Percentiles rank a stretch among this genome's conserved stretches.
These are phyloP conservation scores for Epinotia bilunana DNA, from an alignment of 2,888 invertebrate species.

Conservation along the genomic window DNA sequence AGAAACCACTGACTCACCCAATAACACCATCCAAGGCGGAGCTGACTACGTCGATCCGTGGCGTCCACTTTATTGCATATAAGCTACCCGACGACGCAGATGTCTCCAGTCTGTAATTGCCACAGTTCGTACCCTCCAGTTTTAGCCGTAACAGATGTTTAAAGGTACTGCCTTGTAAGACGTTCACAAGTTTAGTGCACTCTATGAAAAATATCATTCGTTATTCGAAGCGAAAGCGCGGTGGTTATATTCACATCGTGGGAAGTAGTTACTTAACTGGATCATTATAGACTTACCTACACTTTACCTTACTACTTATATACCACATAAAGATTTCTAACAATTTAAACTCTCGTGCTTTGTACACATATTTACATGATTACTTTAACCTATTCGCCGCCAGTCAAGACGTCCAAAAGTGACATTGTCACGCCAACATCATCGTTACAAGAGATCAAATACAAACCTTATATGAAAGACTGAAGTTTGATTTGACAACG, in stretches of 20 bases:
- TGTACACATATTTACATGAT: too few relatives aligned
- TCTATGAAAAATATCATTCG: constrained; percentile 52
- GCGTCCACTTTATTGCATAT: constrained; percentile 74
- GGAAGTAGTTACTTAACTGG: neutral
- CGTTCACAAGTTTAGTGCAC: constrained; percentile 48
- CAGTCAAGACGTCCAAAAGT: too few relatives aligned
- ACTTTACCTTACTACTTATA: too few relatives aligned
- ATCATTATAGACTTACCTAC: neutral
- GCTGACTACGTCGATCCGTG: constrained; percentile 50
- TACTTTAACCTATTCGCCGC: too few relatives aligned
- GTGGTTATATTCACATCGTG: neutral
- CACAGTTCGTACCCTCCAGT: constrained; percentile 68
- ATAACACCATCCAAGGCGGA: constrained; percentile 32
- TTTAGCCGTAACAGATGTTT: constrained; percentile 74
- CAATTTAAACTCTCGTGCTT: too few relatives aligned
- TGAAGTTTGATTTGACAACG: too few relatives aligned
- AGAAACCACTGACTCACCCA: constrained; percentile 11
- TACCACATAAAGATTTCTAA: too few relatives aligned
- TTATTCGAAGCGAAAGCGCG: constrained; percentile 40
- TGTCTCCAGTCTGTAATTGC: constrained; percentile 75
- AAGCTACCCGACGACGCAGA: constrained; percentile 68
- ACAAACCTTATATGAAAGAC: too few relatives aligned
- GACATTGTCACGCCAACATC: too few relatives aligned
- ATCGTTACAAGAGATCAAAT: too few relatives aligned
- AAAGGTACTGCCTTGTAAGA: constrained; percentile 68